Percentiles rank a stretch among this genome's conserved stretches.
These are phyloP conservation scores for Tetraneura akinire DNA, from an alignment of 1,140 invertebrate species.

Conservation along the genomic window DNA sequence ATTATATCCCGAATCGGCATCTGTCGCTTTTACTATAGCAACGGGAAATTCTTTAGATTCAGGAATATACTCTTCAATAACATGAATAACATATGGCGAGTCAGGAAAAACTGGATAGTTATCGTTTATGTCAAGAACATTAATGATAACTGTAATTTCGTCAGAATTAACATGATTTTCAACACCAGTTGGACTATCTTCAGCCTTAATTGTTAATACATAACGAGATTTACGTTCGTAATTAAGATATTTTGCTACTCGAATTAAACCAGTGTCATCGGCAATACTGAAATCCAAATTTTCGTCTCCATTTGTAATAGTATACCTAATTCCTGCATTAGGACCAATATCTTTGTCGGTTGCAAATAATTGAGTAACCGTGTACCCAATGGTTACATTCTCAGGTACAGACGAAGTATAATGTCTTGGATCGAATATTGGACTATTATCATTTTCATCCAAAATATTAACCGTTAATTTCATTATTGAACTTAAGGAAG, in stretches of 20 bases:
- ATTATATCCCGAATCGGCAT: constrained; percentile 89
- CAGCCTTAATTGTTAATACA: constrained; percentile 78
- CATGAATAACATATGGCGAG: constrained; percentile 86
- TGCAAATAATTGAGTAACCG: constrained; percentile 85
- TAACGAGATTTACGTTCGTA: constrained; percentile 87
- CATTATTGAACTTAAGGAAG: constrained; percentile 71
- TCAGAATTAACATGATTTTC: constrained; percentile 67
- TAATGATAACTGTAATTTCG: constrained; percentile 67
- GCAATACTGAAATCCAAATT: constrained; percentile 88
- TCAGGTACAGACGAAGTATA: constrained; percentile 87
- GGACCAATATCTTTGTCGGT: constrained; percentile 87
- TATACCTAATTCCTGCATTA: constrained; percentile 86
- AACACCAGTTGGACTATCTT: constrained; percentile 77
- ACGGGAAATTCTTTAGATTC: constrained; percentile 79
- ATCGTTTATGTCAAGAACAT: constrained; percentile 90
- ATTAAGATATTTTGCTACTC: constrained; percentile 87
- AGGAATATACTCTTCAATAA: constrained; percentile 70
- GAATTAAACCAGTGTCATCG: constrained; percentile 83
- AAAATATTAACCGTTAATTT: constrained; percentile 74
- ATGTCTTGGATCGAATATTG: constrained; percentile 83
- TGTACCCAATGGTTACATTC: constrained; percentile 89
- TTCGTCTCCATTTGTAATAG: constrained; percentile 83
- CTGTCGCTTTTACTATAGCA: constrained; percentile 79
- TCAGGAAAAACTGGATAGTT: constrained; percentile 88
- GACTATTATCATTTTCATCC: constrained; percentile 93